phyloP scores from a whole-genome alignment of 1,140 invertebrate genomes.

The Drosophila chauvacae region DNA sequence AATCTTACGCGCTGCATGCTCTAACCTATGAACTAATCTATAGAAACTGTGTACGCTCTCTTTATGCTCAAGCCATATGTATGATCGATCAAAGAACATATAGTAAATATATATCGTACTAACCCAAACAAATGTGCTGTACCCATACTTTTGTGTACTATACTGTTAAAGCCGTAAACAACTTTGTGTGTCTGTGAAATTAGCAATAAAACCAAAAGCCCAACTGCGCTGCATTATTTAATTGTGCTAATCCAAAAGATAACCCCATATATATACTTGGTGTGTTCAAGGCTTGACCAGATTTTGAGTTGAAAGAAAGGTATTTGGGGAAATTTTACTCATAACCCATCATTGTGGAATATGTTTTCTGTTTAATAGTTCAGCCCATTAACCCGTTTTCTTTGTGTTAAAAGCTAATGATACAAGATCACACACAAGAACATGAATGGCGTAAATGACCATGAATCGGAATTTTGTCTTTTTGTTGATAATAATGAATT shows the following conservation, averaged over 20 bases:
- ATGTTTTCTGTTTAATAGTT: slow-evolving; percentile 7
- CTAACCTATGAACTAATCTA: slow-evolving; percentile 54
- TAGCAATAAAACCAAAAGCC: slow-evolving; percentile 78
- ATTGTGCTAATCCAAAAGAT: slow-evolving; percentile 34
- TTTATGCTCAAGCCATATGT: slow-evolving; percentile 70
- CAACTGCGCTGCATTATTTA: slow-evolving; percentile 68
- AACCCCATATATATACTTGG: slow-evolving; percentile 15
- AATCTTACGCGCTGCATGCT: slow-evolving; percentile 66
- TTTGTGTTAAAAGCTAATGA: slow-evolving; percentile 26
- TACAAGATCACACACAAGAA: slow-evolving; percentile 35
- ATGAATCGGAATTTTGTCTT: slow-evolving; percentile 68
- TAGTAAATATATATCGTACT: slow-evolving; percentile 42
- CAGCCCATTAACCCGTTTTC: slow-evolving; percentile 15
- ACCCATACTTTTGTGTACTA: slow-evolving; percentile 69
- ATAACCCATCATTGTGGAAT: background rate
- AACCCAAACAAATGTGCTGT: slow-evolving; percentile 45
- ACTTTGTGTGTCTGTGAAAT: slow-evolving; percentile 75
- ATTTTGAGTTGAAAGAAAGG: slow-evolving; percentile 45
- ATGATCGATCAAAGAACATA: slow-evolving; percentile 56
- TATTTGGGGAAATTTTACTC: slow-evolving; percentile 15
- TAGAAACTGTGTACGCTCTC: slow-evolving; percentile 61
- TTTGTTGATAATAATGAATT: background rate
- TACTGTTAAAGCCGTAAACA: slow-evolving; percentile 66
- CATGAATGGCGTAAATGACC: slow-evolving; percentile 63
- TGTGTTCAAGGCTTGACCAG: slow-evolving; percentile 56